Evolutionary conservation across 2,888 invertebrate species (phyloP), one percentile per base, ranked within the genome.

Genomic region (Electrophaes corylata): DNA sequence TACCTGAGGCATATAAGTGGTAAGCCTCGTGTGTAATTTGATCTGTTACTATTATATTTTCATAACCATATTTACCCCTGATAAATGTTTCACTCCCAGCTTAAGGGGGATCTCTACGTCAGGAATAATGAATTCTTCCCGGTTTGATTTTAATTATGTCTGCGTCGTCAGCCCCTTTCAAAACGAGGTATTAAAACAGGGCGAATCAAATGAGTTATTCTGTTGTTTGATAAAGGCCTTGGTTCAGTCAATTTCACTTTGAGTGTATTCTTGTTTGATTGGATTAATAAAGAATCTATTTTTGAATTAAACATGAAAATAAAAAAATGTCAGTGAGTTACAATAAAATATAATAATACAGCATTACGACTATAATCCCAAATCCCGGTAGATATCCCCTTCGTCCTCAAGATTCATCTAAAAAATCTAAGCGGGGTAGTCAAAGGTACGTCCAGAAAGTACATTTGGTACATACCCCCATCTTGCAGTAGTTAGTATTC

Each of bases 91-190:
- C 39, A 33, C 33, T 43, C 19, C 19, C 8, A 37, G 51, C 66
- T 71, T 64, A 67, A 69, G 64, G 57, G 65, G 64, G 68, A 70
- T 72, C 70, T 69, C 37, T 53, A 60, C 62, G 77, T 70, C 73
- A 66, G 67, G 65, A 61, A 62, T 72, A 75, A 77, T 77, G 75
- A 77, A 76, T 77, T 75, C 72, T 59, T 59, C 63, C 47, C 67
- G 67, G 69, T 72, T 75, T 73, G 66, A 73, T 76, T 76, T 74
- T 77, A 77, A 77, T 76, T 71, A 76, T 60, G 60, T 64, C 60
- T 64, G 62, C 44, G 48, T 56, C 52, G 57, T 62, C 51, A 62
- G 66, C 66, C 52, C 58, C 54, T 60, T 62, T 60, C 45, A 58
- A 61, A 57, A 60, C 57, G 54, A 54, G 66, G 56, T 58, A 64